Evolutionary conservation across 2,797 vertebrate species (phyloP).

Genomic region (Melanotaenia nigrans): DNA sequence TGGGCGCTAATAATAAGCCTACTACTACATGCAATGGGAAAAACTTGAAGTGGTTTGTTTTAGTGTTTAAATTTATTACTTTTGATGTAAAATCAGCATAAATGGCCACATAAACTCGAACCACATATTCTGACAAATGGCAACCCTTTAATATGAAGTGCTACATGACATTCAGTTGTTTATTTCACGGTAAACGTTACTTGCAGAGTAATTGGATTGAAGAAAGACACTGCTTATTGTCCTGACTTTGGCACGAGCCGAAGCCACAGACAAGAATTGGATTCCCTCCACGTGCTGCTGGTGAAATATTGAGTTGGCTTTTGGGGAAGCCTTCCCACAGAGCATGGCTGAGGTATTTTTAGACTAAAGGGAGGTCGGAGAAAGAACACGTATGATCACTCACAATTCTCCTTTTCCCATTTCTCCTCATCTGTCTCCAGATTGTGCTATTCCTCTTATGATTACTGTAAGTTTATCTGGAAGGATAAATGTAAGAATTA

Average conservation of each 20-base stretch:
- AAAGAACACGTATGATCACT: slow-evolving; percentile 16
- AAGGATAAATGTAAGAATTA: slow-evolving; percentile 16
- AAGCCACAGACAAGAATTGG: neutral
- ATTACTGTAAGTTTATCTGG: slow-evolving; percentile 16
- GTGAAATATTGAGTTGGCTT: slow-evolving; percentile 66
- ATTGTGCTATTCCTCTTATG: slow-evolving; percentile 14
- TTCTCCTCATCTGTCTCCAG: neutral
- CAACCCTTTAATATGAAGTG: neutral
- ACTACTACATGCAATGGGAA: too few species aligned
- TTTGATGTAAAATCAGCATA: too few species aligned
- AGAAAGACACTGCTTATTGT: neutral
- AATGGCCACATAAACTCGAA: too few species aligned
- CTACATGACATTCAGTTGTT: neutral
- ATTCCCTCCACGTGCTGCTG: slow-evolving; percentile 5
- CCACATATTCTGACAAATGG: too few species aligned
- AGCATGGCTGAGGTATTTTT: slow-evolving; percentile 71
- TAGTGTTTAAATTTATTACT: too few species aligned
- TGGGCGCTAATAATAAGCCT: too few species aligned
- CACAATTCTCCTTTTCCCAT: slow-evolving; percentile 2
- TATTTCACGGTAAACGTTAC: neutral
- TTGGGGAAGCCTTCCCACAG: slow-evolving; percentile 66
- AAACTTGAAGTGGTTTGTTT: too few species aligned
- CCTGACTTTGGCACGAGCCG: neutral
- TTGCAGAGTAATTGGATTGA: slow-evolving; percentile 4
- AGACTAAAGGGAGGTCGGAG: slow-evolving; percentile 51